Evolutionary conservation across 1,140 invertebrate genomes (phyloP).

Genomic region (Antheraea mylitta): DNA sequence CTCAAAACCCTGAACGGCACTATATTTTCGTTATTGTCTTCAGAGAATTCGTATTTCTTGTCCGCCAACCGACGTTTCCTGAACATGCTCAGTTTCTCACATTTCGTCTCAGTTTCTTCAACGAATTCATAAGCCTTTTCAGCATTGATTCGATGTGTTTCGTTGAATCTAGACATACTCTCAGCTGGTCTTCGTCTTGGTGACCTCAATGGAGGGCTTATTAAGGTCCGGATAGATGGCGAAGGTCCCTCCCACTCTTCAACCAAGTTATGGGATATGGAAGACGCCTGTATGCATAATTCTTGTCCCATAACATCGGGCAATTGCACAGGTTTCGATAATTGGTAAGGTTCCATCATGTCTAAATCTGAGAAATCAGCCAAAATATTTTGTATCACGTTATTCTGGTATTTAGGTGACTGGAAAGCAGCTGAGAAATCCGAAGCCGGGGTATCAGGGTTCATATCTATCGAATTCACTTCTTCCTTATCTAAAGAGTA

Average conservation of each 20-base stretch:
- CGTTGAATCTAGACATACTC: slow-evolving; percentile 75
- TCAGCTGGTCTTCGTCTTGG: slow-evolving; percentile 70
- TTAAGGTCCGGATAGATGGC: slow-evolving; percentile 72
- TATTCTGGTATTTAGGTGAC: slow-evolving; percentile 69
- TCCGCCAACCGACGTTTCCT: slow-evolving; percentile 90
- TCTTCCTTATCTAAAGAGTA: slow-evolving; percentile 58
- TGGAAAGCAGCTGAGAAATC: slow-evolving; percentile 62
- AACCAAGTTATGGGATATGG: slow-evolving; percentile 69
- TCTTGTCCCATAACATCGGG: slow-evolving; percentile 74
- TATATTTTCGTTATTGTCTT: slow-evolving; percentile 92
- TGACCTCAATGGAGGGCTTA: slow-evolving; percentile 71
- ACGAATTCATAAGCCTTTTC: slow-evolving; percentile 92
- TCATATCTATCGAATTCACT: slow-evolving; percentile 51
- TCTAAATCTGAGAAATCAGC: slow-evolving; percentile 76
- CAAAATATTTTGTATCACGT: slow-evolving; percentile 72
- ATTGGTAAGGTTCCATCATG: slow-evolving; percentile 65
- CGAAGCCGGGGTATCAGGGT: slow-evolving; percentile 58
- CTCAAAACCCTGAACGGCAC: slow-evolving; percentile 84
- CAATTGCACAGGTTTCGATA: slow-evolving; percentile 64
- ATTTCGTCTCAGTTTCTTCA: slow-evolving; percentile 88
- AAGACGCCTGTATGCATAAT: slow-evolving; percentile 73
- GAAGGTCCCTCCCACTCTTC: slow-evolving; percentile 77
- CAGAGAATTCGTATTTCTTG: slow-evolving; percentile 95
- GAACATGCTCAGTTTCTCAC: slow-evolving; percentile 90
- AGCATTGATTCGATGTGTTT: slow-evolving; percentile 81